Conservation (phyloP, 1,140 invertebrate species). For the Micrasema minimum region DNA sequence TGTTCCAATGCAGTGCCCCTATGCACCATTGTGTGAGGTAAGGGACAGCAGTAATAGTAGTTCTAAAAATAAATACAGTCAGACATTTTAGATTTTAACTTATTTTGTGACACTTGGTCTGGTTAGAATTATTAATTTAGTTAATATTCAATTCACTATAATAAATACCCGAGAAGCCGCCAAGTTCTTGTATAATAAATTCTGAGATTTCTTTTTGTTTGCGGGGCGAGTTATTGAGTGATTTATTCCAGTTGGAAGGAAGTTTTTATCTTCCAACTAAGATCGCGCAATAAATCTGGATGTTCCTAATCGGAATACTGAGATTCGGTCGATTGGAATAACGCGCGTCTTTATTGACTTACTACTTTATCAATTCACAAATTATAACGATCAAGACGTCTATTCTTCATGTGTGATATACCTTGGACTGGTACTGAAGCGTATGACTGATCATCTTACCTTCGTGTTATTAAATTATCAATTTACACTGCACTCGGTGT, state of each 20-base stretch:
- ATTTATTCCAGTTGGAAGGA: background rate
- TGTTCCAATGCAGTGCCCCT: too few relatives aligned
- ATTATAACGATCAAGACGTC: background rate
- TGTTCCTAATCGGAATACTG: constrained; percentile 2
- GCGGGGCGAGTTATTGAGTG: constrained; percentile 13
- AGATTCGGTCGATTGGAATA: background rate
- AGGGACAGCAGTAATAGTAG: background rate
- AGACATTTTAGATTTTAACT: background rate
- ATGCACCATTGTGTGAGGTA: too few relatives aligned
- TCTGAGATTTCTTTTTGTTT: background rate
- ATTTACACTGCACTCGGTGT: too few relatives aligned
- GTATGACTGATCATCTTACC: too few relatives aligned
- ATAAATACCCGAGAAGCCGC: constrained; percentile 6
- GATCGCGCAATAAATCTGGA: constrained; percentile 4
- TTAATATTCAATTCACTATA: constrained; percentile 6
- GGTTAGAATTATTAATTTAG: constrained; percentile 5
- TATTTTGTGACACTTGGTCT: background rate
- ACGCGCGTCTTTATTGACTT: background rate
- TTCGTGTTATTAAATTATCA: too few relatives aligned
- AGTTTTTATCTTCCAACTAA: background rate
- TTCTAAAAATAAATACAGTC: background rate
- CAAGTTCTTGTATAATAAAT: background rate
- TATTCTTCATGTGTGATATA: background rate
- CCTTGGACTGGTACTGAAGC: too few relatives aligned
- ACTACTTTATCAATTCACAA: background rate